Evolutionary conservation across 2,113 vertebrate species (phyloP).

Genomic region (Hemichromis elongatus): DNA sequence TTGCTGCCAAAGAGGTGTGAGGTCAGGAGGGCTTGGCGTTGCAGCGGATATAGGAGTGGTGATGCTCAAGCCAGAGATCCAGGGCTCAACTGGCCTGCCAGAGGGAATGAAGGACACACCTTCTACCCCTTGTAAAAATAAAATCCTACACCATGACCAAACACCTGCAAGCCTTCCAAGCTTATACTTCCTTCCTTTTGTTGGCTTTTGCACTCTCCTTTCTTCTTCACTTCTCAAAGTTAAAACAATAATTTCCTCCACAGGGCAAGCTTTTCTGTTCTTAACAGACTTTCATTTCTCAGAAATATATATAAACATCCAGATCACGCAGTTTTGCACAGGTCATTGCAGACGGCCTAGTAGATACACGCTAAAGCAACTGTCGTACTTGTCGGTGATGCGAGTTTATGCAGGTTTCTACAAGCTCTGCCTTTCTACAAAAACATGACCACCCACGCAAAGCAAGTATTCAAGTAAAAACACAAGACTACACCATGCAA

Average conservation of each 20-base stretch:
- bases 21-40: constrained; percentile 9
- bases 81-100: constrained; percentile 37
- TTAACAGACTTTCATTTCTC: background rate
- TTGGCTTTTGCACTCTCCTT: background rate
- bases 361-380: background rate
- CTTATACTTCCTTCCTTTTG: constrained; percentile 14
- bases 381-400: background rate
- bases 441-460: constrained; percentile 8
- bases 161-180: constrained; percentile 34
- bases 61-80: constrained; percentile 39
- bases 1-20: constrained; percentile 36
- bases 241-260: background rate
- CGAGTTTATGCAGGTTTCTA: background rate
- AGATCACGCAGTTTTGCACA: background rate
- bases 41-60: constrained; percentile 35
- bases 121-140: constrained; percentile 37
- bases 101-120: constrained; percentile 20
- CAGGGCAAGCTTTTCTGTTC: background rate
- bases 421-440: background rate
- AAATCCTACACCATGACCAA: constrained; percentile 34
- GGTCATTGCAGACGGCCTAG: background rate
- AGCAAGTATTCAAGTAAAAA: background rate
- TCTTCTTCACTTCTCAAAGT: background rate
- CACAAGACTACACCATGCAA: background rate
- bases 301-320: background rate